Percentiles rank a stretch among this genome's conserved stretches.
These are phyloP conservation scores for Poeciliopsis paucimaculata DNA, from an alignment of 2,797 vertebrate species.

Conservation along the genomic window DNA sequence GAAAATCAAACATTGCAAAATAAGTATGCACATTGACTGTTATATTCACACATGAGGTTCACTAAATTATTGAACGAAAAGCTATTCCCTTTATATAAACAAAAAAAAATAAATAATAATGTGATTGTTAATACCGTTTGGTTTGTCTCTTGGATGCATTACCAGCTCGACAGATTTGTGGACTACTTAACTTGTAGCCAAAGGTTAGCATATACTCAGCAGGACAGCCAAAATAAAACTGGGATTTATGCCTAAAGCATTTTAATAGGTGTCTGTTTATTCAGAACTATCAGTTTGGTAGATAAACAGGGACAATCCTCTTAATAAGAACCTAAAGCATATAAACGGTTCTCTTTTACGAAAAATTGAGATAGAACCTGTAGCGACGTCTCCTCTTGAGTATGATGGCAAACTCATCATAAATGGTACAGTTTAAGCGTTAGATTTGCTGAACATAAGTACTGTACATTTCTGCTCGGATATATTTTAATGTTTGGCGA, in stretches of 20 bases:
- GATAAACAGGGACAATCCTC: neutral
- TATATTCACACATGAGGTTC: neutral
- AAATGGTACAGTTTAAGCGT: neutral
- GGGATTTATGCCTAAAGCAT: neutral
- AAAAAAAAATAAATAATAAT: neutral
- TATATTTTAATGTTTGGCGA: neutral
- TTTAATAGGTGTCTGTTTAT: neutral
- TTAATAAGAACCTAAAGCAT: neutral
- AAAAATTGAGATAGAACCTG: neutral
- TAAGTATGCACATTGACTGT: neutral
- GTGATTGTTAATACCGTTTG: neutral
- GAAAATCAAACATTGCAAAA: conserved; percentile 35
- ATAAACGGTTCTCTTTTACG: neutral
- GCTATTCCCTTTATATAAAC: neutral
- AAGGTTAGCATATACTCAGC: neutral
- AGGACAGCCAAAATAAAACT: neutral
- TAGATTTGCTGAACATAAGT: neutral
- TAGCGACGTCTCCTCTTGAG: neutral
- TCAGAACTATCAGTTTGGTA: neutral
- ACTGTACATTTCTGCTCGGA: neutral
- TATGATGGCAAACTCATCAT: neutral
- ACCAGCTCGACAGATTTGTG: neutral
- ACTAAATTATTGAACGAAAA: neutral
- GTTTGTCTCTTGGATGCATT: neutral
- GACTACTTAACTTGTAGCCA: neutral